These are phyloP conservation scores for Shargacucullia verbasci DNA, from an alignment of 2,888 invertebrate genomes.

Conservation along the genomic window DNA sequence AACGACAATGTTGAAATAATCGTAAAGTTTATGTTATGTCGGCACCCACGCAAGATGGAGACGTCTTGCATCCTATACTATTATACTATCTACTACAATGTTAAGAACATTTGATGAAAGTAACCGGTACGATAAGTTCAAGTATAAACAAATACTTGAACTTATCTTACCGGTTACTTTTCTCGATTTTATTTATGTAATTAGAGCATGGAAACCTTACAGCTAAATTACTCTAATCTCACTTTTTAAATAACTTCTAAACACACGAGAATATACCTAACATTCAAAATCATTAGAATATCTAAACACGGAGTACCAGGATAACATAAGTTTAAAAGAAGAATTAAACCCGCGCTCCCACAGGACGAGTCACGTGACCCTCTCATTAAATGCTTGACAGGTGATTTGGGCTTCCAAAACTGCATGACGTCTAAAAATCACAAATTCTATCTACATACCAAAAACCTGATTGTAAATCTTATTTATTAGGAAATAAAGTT, in stretches of 20 bases:
- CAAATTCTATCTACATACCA: slow-evolving; percentile 3
- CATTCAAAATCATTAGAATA: slow-evolving; percentile 35
- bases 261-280: too few species aligned
- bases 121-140: too few species aligned
- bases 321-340: slow-evolving; percentile 26
- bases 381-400: slow-evolving; percentile 73
- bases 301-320: slow-evolving; percentile 47
- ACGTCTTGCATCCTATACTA: slow-evolving; percentile 25
- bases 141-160: too few species aligned
- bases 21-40: slow-evolving; percentile 49
- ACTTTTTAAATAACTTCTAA: too few species aligned
- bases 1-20: slow-evolving; percentile 50
- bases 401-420: slow-evolving; percentile 69
- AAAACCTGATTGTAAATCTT: slow-evolving; percentile 12
- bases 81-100: slow-evolving; percentile 24
- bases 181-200: too few species aligned
- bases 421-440: slow-evolving; percentile 57
- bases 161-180: too few species aligned
- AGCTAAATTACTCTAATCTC: too few species aligned
- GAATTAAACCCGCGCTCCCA: slow-evolving; percentile 22
- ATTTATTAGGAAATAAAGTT: rapidly evolving
- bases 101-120: slow-evolving; percentile 13
- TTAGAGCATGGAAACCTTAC: too few species aligned
- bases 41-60: slow-evolving; percentile 53
- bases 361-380: slow-evolving; percentile 65